phyloP scores from a whole-genome alignment of 2,113 vertebrate species.

The Bubo scandiacus region DNA sequence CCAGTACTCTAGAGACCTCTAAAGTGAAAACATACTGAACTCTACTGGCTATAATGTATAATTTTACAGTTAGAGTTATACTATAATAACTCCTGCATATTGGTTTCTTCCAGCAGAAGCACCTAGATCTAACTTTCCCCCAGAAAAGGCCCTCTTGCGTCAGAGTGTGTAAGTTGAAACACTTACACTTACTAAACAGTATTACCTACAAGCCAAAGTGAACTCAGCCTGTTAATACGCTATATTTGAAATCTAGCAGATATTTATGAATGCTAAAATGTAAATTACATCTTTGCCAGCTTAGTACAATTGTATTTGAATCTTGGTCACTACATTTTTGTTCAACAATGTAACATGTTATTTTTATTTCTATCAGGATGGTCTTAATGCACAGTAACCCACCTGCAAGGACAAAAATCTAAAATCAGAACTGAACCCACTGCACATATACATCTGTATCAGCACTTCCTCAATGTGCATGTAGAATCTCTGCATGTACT shows the following conservation, averaged over 20 bases:
- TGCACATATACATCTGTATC: not conserved
- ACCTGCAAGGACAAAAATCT: not conserved
- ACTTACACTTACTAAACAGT: not conserved
- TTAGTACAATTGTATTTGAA: not conserved
- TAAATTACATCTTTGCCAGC: not conserved
- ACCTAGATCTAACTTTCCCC: not conserved
- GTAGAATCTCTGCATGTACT: not conserved
- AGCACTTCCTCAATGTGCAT: not conserved
- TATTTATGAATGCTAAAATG: not conserved
- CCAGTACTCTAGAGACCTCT: not conserved
- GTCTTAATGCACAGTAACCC: not conserved
- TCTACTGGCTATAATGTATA: not conserved
- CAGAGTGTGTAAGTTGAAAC: not conserved
- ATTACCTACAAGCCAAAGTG: not conserved
- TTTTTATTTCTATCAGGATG: not conserved
- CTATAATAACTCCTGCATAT: not conserved
- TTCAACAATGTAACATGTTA: not conserved
- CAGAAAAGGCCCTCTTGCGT: not conserved
- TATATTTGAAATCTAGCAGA: not conserved
- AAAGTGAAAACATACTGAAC: constrained; percentile 36
- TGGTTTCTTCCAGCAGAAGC: not conserved
- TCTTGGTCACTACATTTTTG: not conserved
- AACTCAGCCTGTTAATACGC: not conserved
- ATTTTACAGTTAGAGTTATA: not conserved
- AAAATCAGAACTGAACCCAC: not conserved